phyloP scores from a whole-genome alignment of 2,113 vertebrate species.

The Eclectus roratus region DNA sequence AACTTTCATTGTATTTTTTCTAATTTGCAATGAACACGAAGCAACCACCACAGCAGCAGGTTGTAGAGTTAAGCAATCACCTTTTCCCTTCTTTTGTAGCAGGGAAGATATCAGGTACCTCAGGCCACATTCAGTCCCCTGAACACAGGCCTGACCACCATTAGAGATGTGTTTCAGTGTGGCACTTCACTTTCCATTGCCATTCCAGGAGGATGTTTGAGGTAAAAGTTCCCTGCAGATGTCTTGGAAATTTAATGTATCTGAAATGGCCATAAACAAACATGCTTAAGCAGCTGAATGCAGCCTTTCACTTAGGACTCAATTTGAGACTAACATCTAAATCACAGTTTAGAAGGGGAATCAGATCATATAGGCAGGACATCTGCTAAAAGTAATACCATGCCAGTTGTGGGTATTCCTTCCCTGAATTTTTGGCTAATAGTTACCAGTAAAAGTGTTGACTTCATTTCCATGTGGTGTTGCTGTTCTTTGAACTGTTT shows the following conservation, averaged over 20 bases:
- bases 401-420: background rate
- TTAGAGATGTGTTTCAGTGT: background rate
- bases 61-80: background rate
- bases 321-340: background rate
- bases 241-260: background rate
- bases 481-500: background rate
- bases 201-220: background rate
- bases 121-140: background rate
- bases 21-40: background rate
- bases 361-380: background rate
- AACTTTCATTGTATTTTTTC: background rate
- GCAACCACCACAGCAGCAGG: background rate
- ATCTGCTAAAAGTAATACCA: background rate
- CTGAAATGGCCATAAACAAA: background rate
- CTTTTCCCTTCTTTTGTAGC: background rate
- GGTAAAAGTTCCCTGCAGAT: background rate
- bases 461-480: accelerated
- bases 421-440: background rate
- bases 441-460: background rate
- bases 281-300: background rate
- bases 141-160: background rate
- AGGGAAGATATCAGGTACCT: background rate
- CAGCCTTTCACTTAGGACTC: background rate
- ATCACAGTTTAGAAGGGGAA: background rate
- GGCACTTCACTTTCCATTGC: background rate